Conservation (phyloP, 2,113 vertebrate species). For the Mustelus asterias region DNA sequence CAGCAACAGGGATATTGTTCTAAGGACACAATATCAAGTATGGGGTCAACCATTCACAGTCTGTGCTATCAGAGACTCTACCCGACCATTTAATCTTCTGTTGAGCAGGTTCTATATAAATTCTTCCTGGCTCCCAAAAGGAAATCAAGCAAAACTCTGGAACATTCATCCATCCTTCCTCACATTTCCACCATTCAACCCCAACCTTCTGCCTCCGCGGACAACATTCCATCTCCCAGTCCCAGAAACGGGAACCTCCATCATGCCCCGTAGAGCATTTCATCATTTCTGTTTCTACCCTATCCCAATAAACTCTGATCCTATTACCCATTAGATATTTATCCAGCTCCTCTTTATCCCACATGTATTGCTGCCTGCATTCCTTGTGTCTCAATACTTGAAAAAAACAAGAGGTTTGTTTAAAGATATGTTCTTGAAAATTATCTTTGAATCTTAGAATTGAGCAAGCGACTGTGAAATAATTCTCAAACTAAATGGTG, state of each 20-base stretch:
- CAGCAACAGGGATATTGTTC: background rate
- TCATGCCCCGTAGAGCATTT: background rate
- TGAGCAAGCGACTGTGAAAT: background rate
- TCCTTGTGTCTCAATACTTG: background rate
- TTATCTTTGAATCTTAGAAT: background rate
- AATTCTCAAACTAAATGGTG: background rate
- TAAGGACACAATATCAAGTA: background rate
- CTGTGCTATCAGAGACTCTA: background rate
- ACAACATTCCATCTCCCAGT: slow-evolving; percentile 1
- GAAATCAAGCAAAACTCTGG: slow-evolving; percentile 21
- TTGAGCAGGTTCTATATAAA: background rate
- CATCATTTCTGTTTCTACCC: background rate
- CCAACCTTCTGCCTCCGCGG: background rate
- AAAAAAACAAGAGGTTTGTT: background rate
- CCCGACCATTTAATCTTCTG: background rate
- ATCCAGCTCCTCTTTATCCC: background rate
- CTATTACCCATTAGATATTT: background rate
- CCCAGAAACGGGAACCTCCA: background rate
- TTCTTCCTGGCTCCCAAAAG: slow-evolving; percentile 10
- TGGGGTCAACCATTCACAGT: background rate
- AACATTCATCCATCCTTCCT: background rate
- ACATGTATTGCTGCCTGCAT: background rate
- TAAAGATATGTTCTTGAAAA: background rate
- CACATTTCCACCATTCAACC: slow-evolving; percentile 22
- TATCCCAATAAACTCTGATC: slow-evolving; percentile 7